These are phyloP conservation scores for Patella pellucida DNA, from an alignment of 2,888 invertebrate species.

Conservation along the genomic window DNA sequence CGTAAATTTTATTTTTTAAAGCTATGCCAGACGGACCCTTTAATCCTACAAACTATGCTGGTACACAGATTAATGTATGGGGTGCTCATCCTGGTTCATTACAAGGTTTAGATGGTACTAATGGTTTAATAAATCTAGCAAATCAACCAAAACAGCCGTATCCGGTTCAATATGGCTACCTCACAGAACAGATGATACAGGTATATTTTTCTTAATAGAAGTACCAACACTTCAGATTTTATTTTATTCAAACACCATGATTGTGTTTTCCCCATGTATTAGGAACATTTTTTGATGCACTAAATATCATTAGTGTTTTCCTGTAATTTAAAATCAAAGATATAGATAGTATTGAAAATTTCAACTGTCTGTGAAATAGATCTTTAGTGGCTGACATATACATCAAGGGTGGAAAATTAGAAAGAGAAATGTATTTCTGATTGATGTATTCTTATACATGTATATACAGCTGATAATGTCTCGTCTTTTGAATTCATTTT, in stretches of 20 bases:
- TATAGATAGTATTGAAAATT: no score
- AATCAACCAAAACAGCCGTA: slow-evolving; percentile 47
- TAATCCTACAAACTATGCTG: slow-evolving; percentile 70
- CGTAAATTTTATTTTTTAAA: slow-evolving; percentile 22
- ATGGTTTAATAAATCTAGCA: slow-evolving; percentile 45
- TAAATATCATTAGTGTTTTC: not conserved
- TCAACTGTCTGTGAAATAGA: no score
- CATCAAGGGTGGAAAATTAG: no score
- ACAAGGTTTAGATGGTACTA: slow-evolving; percentile 44
- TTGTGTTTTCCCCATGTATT: not conserved
- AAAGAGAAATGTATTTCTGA: no score
- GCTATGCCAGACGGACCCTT: slow-evolving; percentile 68
- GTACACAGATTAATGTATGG: slow-evolving; percentile 72
- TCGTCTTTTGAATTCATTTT: not conserved
- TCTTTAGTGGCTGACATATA: no score
- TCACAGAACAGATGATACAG: slow-evolving; percentile 69
- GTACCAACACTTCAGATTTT: not conserved
- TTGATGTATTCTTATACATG: no score
- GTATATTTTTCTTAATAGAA: slow-evolving; percentile 32
- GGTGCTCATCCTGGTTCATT: slow-evolving; percentile 60
- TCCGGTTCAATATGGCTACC: slow-evolving; percentile 66
- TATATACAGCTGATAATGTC: no score
- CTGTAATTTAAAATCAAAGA: no score
- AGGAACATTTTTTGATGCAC: not conserved
- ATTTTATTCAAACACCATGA: not conserved